Evolutionary conservation across 2,797 vertebrate species (phyloP).

Genomic region (Sebastes oblongus): DNA sequence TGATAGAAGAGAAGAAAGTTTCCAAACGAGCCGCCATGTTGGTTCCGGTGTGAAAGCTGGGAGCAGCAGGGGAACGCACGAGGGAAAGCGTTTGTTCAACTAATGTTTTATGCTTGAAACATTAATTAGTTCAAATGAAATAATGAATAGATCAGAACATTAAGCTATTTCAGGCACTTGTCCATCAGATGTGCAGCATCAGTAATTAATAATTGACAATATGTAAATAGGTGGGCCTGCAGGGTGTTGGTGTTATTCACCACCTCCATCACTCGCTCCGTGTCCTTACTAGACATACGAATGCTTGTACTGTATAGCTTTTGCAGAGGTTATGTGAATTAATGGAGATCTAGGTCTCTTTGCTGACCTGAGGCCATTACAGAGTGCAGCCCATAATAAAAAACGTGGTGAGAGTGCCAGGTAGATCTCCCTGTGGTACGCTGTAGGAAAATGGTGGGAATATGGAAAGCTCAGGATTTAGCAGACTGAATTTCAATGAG

Average conservation of each 20-base stretch:
- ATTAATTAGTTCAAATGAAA: background rate
- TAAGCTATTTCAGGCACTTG: background rate
- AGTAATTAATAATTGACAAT: slow-evolving; percentile 7
- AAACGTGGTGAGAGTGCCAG: slow-evolving; percentile 56
- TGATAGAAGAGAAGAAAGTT: too few relatives aligned
- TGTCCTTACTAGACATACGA: slow-evolving; percentile 9
- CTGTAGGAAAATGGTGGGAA: slow-evolving; percentile 56
- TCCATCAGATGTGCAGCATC: background rate
- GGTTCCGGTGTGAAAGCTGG: too few relatives aligned
- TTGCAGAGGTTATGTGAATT: slow-evolving; percentile 61
- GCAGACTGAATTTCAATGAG: slow-evolving; percentile 71
- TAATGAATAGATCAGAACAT: background rate
- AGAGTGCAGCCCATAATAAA: slow-evolving; percentile 47
- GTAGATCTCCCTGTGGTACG: slow-evolving; percentile 46
- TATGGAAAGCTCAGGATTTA: slow-evolving; percentile 64
- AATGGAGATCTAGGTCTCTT: slow-evolving; percentile 55
- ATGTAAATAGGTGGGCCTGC: background rate
- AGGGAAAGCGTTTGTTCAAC: background rate
- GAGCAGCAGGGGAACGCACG: too few relatives aligned
- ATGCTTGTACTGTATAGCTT: slow-evolving; percentile 12
- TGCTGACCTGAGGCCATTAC: slow-evolving; percentile 64
- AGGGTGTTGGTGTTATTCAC: background rate
- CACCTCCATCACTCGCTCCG: background rate
- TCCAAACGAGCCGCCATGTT: too few relatives aligned
- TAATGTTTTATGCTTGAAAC: background rate